Evolutionary conservation across 2,113 vertebrate genomes (phyloP).

Genomic region (Corythornis cristatus): DNA sequence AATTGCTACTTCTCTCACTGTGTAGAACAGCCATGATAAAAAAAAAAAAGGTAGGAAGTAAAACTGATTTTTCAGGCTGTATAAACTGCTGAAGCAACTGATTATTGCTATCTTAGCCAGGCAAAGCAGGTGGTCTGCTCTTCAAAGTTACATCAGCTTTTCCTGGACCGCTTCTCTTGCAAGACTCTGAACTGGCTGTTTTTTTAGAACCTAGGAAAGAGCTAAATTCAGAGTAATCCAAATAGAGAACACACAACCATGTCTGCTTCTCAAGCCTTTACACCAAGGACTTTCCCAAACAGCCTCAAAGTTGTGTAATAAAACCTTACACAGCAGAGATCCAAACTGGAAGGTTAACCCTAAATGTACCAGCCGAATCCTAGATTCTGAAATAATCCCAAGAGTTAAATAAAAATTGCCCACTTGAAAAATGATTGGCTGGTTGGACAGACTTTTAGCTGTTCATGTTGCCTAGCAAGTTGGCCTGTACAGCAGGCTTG

Average conservation of each 20-base stretch:
- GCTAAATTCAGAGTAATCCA: background rate
- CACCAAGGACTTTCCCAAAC: background rate
- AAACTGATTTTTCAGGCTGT: background rate
- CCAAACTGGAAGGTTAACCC: background rate
- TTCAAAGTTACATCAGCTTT: background rate
- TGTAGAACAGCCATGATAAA: background rate
- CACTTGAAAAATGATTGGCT: background rate
- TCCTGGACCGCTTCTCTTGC: background rate
- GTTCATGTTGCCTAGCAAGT: background rate
- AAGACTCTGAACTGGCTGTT: background rate
- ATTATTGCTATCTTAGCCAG: background rate
- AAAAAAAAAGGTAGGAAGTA: background rate
- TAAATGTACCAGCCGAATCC: background rate
- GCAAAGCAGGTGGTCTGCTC: background rate
- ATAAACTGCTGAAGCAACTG: background rate
- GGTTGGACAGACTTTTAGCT: background rate
- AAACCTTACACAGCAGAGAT: background rate
- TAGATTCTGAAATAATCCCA: background rate
- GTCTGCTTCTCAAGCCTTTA: background rate
- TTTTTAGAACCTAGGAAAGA: background rate
- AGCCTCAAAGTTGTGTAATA: background rate
- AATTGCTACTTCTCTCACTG: background rate
- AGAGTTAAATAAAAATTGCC: background rate
- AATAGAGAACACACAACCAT: background rate
- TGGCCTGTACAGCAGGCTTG: background rate